Base-by-base conservation (phyloP, 2,113 vertebrate species). In the Callocephalon fimbriatum region DNA sequence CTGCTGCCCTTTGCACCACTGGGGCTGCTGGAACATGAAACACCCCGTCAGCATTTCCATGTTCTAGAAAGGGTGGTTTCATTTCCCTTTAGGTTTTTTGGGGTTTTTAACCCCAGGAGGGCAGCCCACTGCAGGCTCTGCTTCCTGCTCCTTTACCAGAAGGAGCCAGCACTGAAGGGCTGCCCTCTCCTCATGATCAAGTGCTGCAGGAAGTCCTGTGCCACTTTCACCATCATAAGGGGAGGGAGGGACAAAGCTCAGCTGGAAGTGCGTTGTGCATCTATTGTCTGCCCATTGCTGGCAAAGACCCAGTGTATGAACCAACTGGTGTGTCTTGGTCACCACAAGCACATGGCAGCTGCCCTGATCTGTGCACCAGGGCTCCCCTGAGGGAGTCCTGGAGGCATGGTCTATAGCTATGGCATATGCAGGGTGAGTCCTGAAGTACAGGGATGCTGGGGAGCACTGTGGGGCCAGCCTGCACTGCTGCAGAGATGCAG, bases 41-140 rank as follows among this genome's bases (percentile, higher is more conserved):
- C 61, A 59, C 76, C 83, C 38, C 62, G 80, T 95, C 94, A 95
- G 93, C 68, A 84, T 91, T 96, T 96, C 93, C 93, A 96, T 67
- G 47, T 84, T 96, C 83, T 87, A 96, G 80, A 95, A 96, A 94
- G 84, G 86, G 61, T 15, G 8, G 35, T 96, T 96, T 96, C 95
- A 93, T 74, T 97, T 96, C 95, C 27, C 56, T 79, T 91, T 72
- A 21, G 65, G 83, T 45, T 82, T 95, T 95, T 94, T 54, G 25
- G 70, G 50, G 15, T 58, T 86, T 94, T 82, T 54, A 85, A 45
- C 35, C 72, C 22, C 35, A 59, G 56, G 25, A 95, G 45, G 26
- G 37, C 86, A 74, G 65, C 29, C 22, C 25, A 11, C 56, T 54
- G n/a, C 27, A 51, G 65, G 61, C 65, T 94, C 80, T 2, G 13